Percentiles rank a stretch among this genome's conserved stretches.
These are phyloP conservation scores for Probosciger aterrimus DNA, from an alignment of 2,113 vertebrate species.

Conservation along the genomic window DNA sequence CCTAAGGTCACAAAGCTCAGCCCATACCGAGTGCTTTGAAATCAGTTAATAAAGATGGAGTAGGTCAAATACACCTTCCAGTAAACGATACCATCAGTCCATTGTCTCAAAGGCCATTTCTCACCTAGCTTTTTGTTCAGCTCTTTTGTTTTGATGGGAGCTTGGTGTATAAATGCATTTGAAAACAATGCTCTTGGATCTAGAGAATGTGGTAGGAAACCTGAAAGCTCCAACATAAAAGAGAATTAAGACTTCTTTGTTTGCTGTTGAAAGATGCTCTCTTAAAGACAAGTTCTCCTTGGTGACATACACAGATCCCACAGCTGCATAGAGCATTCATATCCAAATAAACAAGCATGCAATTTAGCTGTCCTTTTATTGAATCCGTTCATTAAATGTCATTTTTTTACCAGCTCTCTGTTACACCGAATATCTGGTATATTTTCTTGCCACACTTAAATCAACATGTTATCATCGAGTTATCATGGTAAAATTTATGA, in stretches of 20 bases:
- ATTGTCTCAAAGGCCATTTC: background rate
- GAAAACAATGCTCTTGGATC: background rate
- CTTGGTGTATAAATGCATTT: background rate
- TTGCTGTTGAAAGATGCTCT: background rate
- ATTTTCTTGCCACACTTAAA: background rate
- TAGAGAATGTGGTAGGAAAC: background rate
- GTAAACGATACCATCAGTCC: background rate
- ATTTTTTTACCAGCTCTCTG: background rate
- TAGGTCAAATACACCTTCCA: background rate
- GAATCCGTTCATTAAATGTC: background rate
- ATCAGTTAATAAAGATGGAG: background rate
- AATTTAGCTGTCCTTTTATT: background rate
- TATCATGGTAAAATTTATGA: background rate
- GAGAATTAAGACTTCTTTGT: background rate
- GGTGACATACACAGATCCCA: background rate
- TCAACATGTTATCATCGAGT: background rate
- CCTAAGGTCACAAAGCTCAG: background rate
- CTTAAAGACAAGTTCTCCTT: background rate
- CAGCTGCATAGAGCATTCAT: background rate
- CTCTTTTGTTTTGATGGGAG: background rate
- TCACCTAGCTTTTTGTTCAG: background rate
- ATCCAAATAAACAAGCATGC: background rate
- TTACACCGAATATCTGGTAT: background rate
- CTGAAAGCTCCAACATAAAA: background rate
- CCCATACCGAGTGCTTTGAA: background rate